Base-by-base conservation (phyloP, 1,140 invertebrate species). In the Euura saliciscinereae region DNA sequence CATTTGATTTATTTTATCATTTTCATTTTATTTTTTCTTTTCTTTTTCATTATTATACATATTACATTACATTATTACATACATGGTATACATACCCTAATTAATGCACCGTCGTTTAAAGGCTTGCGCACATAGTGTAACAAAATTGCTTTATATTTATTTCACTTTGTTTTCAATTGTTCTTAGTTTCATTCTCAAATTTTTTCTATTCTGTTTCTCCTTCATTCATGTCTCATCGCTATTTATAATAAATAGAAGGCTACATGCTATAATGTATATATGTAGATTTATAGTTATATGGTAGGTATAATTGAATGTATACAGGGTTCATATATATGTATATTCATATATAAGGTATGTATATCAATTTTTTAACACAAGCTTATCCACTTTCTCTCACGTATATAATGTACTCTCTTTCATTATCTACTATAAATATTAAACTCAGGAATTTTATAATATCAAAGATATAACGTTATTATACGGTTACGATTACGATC, bases 121-220 rank as follows among this genome's bases (percentile, higher is more conserved):
- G 51, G 51, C 51, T 59, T n/a, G 5, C 51, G 13, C 51, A 6
- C 13, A 59, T 28, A 28, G 28, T 28, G 28, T 59, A 59, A 59
- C 51, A 59, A 59, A 59, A 59, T 59, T 59, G 51, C 51, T 59
- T 59, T 59, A 59, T 59, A 11, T 59, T 59, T n/a, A n/a, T 8
- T 59, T 59, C 51, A 59, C 51, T 6, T 8, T 59, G 51, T 59
- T 28, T 28, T 28, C 28, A 28, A 28, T 28, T 28, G 28, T 28
- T 28, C 28, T 28, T 28, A 28, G 28, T 28, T 28, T 28, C 28
- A 28, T 28, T 28, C 28, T 28, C 28, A 28, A 28, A 28, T 28
- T 28, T 28, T 28, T 28, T 28, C 28, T 28, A 28, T 28, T 28
- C 28, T 28, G 28, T 28, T 28, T 28, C 28, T 28, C 28, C 28